Base-by-base conservation (phyloP, 2,113 vertebrate species). In the Leptosomus discolor region DNA sequence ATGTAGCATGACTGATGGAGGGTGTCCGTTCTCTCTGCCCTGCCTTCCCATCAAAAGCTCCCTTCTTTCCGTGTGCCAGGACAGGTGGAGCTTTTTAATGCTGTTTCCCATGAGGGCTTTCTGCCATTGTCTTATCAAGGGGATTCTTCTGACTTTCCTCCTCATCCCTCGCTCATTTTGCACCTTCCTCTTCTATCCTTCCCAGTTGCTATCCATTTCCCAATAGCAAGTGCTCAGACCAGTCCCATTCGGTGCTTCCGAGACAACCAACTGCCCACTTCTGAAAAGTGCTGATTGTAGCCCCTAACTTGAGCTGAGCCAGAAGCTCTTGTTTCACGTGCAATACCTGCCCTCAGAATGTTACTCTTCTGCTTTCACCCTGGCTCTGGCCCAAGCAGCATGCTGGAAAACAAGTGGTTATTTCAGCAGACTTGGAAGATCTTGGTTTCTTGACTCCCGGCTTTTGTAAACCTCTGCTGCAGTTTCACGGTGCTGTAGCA, bases 81-180 rank as follows among this genome's bases (percentile, higher is more conserved):
- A 51, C 20, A 23, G 51, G 50, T 13, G 15, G 69, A 60, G 30
- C 21, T 64, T 36, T 14, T 8, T 7, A 18, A 41, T 68, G 48
- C 26, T 34, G 32, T 6, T 53, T 92, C 69, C 43, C 77, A 1
- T 2, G 15, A 29, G 15, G 37, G 22, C 15, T 92, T 64, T 53
- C 23, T 86, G 68, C 34, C 17, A 2, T 45, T 27, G 1, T 2
- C 16, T 54, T 26, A 18, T 22, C 14, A 11, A 32, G 69, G 37
- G 18, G 6, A 22, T 65, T 48, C 43, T 46, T 46, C 19, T 36
- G 9, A 36, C 37, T 61, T 50, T 22, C 15, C 16, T 69, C 36
- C 19, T 41, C 29, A 15, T 23, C 22, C 13, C 30, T 32, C 0
- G 0, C 41, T 68, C 15, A 2, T 24, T 45, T 21, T 85, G 60